Conservation (phyloP, 2,888 invertebrate genomes). For the Drosophila histrio region DNA sequence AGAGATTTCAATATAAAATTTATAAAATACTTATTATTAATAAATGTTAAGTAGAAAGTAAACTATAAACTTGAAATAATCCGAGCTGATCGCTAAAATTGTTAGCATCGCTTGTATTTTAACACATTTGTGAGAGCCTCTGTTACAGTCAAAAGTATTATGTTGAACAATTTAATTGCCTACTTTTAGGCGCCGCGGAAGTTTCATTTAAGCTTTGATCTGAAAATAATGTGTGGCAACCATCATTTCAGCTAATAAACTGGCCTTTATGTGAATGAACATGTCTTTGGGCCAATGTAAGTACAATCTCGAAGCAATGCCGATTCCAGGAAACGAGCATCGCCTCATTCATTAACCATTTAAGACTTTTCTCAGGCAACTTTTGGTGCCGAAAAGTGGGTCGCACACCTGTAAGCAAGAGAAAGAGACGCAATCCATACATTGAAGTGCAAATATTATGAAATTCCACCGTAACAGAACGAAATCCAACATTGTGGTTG, state of each 20-base stretch:
- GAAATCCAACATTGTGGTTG: conserved; percentile 52
- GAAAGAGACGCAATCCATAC: conserved; percentile 33
- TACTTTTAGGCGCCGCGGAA: conserved; percentile 31
- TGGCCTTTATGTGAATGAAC: conserved; percentile 25
- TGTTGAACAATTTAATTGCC: background rate
- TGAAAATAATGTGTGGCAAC: background rate
- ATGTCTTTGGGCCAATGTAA: conserved; percentile 22
- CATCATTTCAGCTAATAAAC: conserved; percentile 12
- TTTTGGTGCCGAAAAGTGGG: conserved; percentile 51
- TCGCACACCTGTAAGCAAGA: conserved; percentile 68
- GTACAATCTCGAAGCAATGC: conserved; percentile 39
- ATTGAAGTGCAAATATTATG: conserved; percentile 71
- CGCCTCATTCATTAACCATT: conserved; percentile 64
- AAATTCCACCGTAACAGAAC: conserved; percentile 58
- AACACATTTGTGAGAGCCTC: background rate
- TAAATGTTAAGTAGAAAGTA: background rate
- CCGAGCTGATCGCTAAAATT: background rate
- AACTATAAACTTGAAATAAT: background rate
- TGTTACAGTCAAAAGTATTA: background rate
- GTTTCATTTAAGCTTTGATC: conserved; percentile 22
- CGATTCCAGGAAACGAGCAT: conserved; percentile 58
- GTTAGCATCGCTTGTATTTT: background rate
- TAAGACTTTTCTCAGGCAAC: conserved; percentile 68
- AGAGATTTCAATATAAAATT: background rate
- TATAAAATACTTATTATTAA: too few relatives aligned